Evolutionary conservation across 92 coral and sea anemone species (phyloP).

Genomic region (Epizoanthus fatuus): DNA sequence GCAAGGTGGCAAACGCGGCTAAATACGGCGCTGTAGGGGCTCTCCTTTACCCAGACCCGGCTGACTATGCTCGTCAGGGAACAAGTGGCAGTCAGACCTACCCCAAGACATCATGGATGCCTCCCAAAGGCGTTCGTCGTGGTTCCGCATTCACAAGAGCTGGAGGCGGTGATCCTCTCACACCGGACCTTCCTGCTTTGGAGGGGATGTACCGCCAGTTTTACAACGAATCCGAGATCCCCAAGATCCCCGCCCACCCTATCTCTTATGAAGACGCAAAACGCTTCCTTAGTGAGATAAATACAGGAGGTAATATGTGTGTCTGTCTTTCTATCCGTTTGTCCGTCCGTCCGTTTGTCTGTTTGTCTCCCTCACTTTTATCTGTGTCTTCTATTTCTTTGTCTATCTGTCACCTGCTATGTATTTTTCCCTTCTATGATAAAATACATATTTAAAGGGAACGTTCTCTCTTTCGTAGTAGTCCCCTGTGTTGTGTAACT

Average conservation of each 20-base stretch:
- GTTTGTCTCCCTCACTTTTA: neutral
- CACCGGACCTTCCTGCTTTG: conserved; percentile 61
- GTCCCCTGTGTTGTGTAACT: too few species aligned
- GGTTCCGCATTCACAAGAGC: conserved; percentile 49
- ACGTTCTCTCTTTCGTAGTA: too few species aligned
- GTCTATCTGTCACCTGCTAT: neutral
- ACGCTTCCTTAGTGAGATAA: conserved; percentile 20
- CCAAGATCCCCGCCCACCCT: conserved; percentile 53
- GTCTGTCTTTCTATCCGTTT: neutral
- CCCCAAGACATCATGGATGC: conserved; percentile 65
- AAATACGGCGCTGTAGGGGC: conserved; percentile 50
- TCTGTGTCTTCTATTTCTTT: neutral
- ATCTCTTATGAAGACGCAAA: conserved; percentile 59
- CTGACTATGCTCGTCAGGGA: conserved; percentile 45
- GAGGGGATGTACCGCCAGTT: conserved; percentile 51
- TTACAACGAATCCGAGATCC: conserved; percentile 24
- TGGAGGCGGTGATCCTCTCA: conserved; percentile 61
- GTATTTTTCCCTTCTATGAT: too few species aligned
- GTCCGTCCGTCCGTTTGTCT: conserved; percentile 10
- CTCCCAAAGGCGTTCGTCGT: conserved; percentile 26
- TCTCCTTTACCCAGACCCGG: conserved; percentile 58
- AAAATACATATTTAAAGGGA: too few species aligned
- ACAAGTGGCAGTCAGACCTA: conserved; percentile 38
- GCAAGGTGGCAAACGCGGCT: conserved; percentile 51
- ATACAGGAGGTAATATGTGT: conserved; percentile 15